Conservation (phyloP, 1,140 invertebrate genomes). For the Neelides sp. region DNA sequence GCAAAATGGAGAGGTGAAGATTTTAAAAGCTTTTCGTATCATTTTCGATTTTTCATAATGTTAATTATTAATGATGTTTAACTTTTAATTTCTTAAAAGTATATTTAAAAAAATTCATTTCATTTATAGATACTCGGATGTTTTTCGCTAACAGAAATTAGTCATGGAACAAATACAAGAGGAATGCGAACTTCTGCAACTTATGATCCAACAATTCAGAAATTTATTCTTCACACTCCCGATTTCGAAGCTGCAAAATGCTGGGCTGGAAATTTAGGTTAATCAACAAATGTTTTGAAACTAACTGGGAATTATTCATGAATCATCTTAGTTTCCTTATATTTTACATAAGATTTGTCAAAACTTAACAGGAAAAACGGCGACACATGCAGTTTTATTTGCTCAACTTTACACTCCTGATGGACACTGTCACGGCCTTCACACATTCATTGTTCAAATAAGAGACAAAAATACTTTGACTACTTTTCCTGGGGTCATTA, state of each 20-base stretch:
- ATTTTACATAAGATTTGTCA: no score
- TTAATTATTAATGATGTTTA: background rate
- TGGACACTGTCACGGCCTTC: constrained; percentile 68
- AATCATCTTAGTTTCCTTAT: background rate
- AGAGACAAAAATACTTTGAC: constrained; percentile 59
- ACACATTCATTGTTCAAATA: constrained; percentile 70
- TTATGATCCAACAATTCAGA: constrained; percentile 60
- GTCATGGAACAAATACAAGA: constrained; percentile 87
- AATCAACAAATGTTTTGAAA: constrained; percentile 14
- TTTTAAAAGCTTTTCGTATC: constrained; percentile 1
- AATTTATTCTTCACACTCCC: constrained; percentile 80
- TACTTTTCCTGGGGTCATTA: constrained; percentile 50
- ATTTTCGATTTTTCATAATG: background rate
- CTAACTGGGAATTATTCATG: background rate
- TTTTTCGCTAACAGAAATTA: constrained; percentile 81
- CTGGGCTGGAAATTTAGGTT: constrained; percentile 82
- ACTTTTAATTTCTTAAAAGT: background rate
- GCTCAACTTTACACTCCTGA: constrained; percentile 52
- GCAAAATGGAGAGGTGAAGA: constrained; percentile 42
- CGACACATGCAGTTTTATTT: constrained; percentile 46
- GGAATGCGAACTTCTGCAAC: constrained; percentile 78
- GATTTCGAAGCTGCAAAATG: constrained; percentile 90
- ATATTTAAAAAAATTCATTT: background rate
- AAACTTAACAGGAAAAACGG: constrained; percentile 38
- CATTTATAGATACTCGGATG: constrained; percentile 53